Evolutionary conservation across 2,113 vertebrate species (phyloP), one percentile per base, ranked within the genome.

Genomic region (Panthera tigris): DNA sequence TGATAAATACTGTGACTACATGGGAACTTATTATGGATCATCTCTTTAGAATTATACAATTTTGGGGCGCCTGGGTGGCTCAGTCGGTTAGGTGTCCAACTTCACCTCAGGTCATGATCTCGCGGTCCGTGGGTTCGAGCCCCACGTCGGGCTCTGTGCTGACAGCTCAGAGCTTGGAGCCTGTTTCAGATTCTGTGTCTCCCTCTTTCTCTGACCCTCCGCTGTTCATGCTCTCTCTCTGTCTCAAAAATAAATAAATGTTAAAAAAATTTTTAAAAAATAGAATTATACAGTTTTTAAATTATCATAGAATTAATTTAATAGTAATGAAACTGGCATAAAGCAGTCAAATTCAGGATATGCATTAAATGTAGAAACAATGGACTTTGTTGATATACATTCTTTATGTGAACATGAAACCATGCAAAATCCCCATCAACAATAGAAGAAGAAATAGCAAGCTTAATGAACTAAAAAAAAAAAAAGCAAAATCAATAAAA

Each of bases 261-360:
- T 45, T 45, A 9, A 45, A 45, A 7, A 41, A 45, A 7, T 45
- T 9, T 41, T 41, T 6, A 8, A 45, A 45, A 45, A 45, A 45
- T 92, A 97, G 29, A 89, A 45, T n/a, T 81, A 78, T 27, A 48
- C 12, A 50, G 50, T 66, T 95, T 86, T 23, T 71, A 94, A 97
- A 57, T 36, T 69, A 41, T 29, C 29, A 68, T 27, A 91, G 3
- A 86, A 78, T 83, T 82, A 80, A n/a, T n/a, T n/a, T 55, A 55
- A 39, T 14, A 66, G 33, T 85, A 8, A 80, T 52, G 16, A 36
- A 91, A 84, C 48, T 48, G 52, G 11, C 29, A 7, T 50, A 65
- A 76, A 73, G 5, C 48, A 61, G 4, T 52, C 57, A 89, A 18
- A 68, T 61, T 82, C 52, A 87, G n/a, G 45, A 50, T 48, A 3